Evolutionary conservation across 1,140 invertebrate genomes (phyloP).

Genomic region (Meteorus sp.): DNA sequence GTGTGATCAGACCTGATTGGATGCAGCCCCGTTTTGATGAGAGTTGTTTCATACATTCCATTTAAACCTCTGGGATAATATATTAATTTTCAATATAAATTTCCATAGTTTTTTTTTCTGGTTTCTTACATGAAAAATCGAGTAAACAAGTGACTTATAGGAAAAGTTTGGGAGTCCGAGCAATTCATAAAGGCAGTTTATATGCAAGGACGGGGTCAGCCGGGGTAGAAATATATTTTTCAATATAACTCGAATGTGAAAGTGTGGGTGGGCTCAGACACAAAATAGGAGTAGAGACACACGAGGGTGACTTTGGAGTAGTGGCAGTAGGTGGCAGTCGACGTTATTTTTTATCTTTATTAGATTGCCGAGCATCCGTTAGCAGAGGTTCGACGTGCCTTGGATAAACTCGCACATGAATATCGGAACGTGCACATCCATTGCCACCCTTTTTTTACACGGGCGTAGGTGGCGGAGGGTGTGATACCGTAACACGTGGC

Average conservation of each 20-base stretch:
- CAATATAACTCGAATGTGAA: constrained; percentile 49
- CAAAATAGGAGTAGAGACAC: too few species aligned
- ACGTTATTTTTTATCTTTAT: constrained; percentile 59
- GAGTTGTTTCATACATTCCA: too few species aligned
- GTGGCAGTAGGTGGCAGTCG: constrained; percentile 27
- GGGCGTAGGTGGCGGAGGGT: not conserved
- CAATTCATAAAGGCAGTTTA: constrained; percentile 54
- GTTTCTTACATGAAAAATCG: too few species aligned
- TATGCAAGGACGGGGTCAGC: constrained; percentile 54
- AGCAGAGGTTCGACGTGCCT: constrained; percentile 48
- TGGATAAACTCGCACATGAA: constrained; percentile 50
- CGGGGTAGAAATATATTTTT: constrained; percentile 50
- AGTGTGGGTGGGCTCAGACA: too few species aligned
- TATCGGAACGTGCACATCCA: constrained; percentile 32
- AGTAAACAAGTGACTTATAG: not conserved
- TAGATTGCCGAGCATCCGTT: constrained; percentile 53
- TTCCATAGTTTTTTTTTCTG: too few species aligned
- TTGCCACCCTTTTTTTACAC: constrained; percentile 10
- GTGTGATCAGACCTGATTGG: too few species aligned
- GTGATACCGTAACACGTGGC: constrained; percentile 30
- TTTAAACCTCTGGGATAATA: too few species aligned
- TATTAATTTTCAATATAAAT: too few species aligned
- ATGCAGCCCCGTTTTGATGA: too few species aligned
- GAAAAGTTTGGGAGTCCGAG: constrained; percentile 4
- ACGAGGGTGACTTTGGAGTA: constrained; percentile 12